Conservation (phyloP, 2,113 vertebrate species). For the Cercocebus atys region DNA sequence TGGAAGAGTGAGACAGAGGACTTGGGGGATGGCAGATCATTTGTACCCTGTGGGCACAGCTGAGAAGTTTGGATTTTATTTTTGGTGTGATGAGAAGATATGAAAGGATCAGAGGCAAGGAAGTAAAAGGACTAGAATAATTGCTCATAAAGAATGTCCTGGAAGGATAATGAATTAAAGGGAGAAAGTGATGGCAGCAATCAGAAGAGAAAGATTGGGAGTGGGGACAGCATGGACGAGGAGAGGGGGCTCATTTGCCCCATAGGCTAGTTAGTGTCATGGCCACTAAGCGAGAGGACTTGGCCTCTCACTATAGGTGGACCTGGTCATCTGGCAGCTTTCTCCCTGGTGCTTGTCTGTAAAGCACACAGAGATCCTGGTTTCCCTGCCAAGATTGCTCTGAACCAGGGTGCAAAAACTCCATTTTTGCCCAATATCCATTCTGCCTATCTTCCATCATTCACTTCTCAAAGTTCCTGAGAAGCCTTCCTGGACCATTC, state of each 20-base stretch:
- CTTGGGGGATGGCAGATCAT: background rate
- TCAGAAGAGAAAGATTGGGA: background rate
- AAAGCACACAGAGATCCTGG: background rate
- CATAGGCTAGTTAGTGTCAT: fast-evolving
- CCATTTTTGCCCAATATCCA: background rate
- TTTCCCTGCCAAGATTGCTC: background rate
- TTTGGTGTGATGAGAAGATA: background rate
- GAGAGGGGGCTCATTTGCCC: fast-evolving
- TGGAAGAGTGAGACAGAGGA: background rate
- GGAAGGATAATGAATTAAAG: background rate
- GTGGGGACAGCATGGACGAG: fast-evolving
- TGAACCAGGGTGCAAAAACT: background rate
- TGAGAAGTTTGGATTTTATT: background rate
- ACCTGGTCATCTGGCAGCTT: background rate
- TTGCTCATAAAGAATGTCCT: background rate
- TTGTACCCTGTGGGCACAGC: background rate
- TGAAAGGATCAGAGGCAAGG: background rate
- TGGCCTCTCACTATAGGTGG: fast-evolving
- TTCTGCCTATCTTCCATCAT: too few species aligned
- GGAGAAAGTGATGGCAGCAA: too few species aligned
- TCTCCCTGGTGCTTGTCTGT: too few species aligned
- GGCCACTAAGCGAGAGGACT: too few species aligned
- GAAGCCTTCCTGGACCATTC: background rate
- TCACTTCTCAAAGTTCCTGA: background rate
- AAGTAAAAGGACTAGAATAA: background rate